These are phyloP conservation scores for Masnerella sp. DNA, from an alignment of 2,888 invertebrate genomes.

Conservation along the genomic window DNA sequence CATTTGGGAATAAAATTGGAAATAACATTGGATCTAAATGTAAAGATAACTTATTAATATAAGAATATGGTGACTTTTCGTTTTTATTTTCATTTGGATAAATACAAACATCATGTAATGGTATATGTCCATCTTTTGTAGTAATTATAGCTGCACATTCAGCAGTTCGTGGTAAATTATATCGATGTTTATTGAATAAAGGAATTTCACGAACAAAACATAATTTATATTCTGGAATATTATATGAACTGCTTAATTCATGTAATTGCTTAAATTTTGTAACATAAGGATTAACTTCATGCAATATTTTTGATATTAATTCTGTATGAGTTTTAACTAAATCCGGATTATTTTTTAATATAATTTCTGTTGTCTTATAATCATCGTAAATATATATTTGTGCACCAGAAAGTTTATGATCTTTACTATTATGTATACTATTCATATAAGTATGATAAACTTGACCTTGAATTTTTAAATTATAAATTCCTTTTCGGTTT, in stretches of 20 bases:
- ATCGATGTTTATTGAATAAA: background rate
- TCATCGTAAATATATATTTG: constrained; percentile 25
- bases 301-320: constrained; percentile 2
- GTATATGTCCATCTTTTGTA: background rate
- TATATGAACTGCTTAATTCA: background rate
- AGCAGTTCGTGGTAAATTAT: background rate
- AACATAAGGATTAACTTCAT: constrained; percentile 16
- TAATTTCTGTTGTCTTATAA: background rate
- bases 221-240: constrained; percentile 9
- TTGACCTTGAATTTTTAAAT: constrained; percentile 17
- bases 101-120: constrained; percentile 1
- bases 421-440: background rate
- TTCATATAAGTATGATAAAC: too few species aligned
- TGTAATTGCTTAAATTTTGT: constrained; percentile 2
- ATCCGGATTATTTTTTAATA: constrained; percentile 10
- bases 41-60: constrained; percentile 14
- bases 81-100: constrained; percentile 2
- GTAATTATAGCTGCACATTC: background rate
- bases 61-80: background rate
- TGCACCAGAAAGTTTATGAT: background rate
- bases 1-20: constrained; percentile 11
- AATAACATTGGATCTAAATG: constrained; percentile 12
- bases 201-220: constrained; percentile 1
- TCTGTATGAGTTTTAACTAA: constrained; percentile 14
- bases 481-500: constrained; percentile 9